Conservation (phyloP, 2,888 invertebrate species). For the Lasioglossum morio region DNA sequence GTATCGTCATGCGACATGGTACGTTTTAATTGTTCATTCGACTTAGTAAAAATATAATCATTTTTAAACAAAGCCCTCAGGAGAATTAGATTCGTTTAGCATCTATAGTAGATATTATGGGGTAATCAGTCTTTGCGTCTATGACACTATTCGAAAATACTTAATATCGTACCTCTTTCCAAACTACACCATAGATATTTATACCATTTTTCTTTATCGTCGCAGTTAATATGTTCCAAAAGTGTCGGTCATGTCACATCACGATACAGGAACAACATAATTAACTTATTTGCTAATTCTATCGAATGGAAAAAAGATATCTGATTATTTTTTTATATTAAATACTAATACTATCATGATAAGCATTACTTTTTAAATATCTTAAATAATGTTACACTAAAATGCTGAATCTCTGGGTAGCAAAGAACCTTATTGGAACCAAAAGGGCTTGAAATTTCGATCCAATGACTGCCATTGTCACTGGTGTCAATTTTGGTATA, state of each 20-base stretch:
- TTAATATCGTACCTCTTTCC: constrained; percentile 3
- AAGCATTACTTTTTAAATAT: constrained; percentile 48
- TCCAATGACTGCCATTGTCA: neutral
- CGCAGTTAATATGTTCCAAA: neutral
- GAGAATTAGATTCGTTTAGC: constrained; percentile 4
- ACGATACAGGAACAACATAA: neutral
- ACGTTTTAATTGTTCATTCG: neutral
- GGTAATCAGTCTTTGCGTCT: constrained; percentile 50
- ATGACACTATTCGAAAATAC: neutral
- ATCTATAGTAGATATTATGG: constrained; percentile 20
- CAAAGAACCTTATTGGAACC: neutral
- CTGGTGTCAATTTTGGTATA: neutral
- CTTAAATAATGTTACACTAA: constrained; percentile 40
- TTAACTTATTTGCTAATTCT: neutral
- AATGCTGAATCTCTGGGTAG: constrained; percentile 25
- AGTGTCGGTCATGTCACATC: neutral
- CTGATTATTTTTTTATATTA: constrained; percentile 21
- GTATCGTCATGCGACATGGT: neutral
- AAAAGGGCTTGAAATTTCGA: constrained; percentile 11
- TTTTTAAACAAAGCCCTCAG: neutral
- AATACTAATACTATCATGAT: constrained; percentile 15
- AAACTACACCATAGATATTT: neutral
- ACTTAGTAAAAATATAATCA: neutral
- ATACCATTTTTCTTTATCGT: neutral
- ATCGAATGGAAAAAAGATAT: neutral